phyloP scores from a whole-genome alignment of 2,888 invertebrate genomes.

The Megamerina dolium region DNA sequence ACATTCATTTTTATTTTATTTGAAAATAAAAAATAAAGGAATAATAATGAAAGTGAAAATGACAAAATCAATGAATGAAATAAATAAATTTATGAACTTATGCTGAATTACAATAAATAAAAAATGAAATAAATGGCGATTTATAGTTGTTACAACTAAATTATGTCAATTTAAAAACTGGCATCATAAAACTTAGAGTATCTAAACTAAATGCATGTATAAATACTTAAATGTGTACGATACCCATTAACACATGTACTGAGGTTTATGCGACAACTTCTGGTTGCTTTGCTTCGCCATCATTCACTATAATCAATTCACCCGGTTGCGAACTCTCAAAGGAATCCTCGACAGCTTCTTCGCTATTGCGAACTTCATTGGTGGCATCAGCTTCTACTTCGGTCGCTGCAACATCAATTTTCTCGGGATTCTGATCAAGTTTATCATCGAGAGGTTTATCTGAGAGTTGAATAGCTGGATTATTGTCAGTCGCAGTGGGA shows the following conservation, averaged over 20 bases:
- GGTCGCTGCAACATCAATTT: conserved; percentile 7
- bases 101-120: conserved; percentile 1
- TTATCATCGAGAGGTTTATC: conserved; percentile 1
- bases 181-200: conserved; percentile 3
- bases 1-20: too few relatives aligned
- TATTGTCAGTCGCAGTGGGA: conserved; percentile 8
- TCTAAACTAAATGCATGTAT: background rate
- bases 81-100: conserved; percentile 17
- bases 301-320: conserved; percentile 42
- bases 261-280: conserved; percentile 2
- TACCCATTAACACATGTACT: too few relatives aligned
- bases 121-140: conserved; percentile 22
- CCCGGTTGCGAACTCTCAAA: conserved; percentile 38
- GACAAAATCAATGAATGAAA: conserved; percentile 20
- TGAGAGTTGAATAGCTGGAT: conserved; percentile 12
- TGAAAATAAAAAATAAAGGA: too few relatives aligned
- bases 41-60: too few relatives aligned
- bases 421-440: background rate
- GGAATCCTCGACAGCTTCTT: conserved; percentile 33
- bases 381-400: conserved; percentile 16
- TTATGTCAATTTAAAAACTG: conserved; percentile 1
- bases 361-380: conserved; percentile 37
- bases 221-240: too few relatives aligned
- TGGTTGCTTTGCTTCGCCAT: conserved; percentile 25
- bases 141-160: conserved; percentile 27